Base-by-base conservation (phyloP, 2,797 vertebrate species). In the Urosaurus nigricauda region DNA sequence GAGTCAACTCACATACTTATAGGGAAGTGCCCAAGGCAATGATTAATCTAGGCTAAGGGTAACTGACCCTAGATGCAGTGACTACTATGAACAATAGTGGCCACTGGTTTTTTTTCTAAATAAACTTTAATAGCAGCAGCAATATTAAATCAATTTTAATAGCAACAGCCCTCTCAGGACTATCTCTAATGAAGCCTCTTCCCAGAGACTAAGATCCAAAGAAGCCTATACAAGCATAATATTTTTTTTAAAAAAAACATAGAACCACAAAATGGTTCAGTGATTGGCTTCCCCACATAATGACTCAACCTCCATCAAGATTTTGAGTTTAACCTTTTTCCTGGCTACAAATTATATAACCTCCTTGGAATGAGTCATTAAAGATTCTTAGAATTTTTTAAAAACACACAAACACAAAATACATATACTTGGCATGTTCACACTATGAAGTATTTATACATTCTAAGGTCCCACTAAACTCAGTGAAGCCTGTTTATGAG, bases 331-430 rank as follows among this genome's bases (percentile, higher is more conserved):
- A 96, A 94, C 90, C 88, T 95, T 95, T 43, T 92, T 79, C 81
- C 53, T 93, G 93, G 93, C 92, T 95, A 93, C 91, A 92, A 90
- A 94, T 95, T 95, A 96, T 85, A 95, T 94, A 96, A 96, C 90
- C 89, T 92, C 87, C 65, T 93, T 93, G 87, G 86, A 83, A 87
- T 89, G 90, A 95, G 93, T 96, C 94, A 95, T 78, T 88, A 85
- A 89, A 68, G 81, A 90, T 90, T 93, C 89, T 2, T 91, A 88
- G 53, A 92, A 79, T 94, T 68, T 92, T n/a, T 53, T 3, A 75
- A 43, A 43, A 51, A 5, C 68, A 74, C 24, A 71, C 47, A 89
- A 16, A 32, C 73, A 35, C 0, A 83, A 24, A 88, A 51, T 0
- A 87, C 81, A 90, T 51, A 84, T 37, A 13, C 14, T 56, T 71